phyloP scores from a whole-genome alignment of 2,888 invertebrate species.

The Alviniconcha strummeri region DNA sequence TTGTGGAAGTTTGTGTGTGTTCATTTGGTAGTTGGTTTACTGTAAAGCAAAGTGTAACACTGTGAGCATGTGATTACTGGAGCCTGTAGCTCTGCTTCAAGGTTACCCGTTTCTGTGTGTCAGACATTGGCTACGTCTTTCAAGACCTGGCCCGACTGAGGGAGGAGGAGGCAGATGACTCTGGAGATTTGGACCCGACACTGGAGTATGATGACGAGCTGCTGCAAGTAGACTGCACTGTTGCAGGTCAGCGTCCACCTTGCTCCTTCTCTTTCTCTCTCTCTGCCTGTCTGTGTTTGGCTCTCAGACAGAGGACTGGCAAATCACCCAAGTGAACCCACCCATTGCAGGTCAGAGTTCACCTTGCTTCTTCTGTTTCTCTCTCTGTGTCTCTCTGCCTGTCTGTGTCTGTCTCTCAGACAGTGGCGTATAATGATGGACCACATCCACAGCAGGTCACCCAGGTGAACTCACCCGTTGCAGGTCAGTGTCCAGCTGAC shows the following conservation, averaged over 20 bases:
- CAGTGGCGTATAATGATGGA: too few species aligned
- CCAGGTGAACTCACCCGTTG: too few species aligned
- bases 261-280: too few species aligned
- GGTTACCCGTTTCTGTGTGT: not conserved
- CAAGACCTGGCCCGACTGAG: slow-evolving; percentile 59
- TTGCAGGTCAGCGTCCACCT: slow-evolving; percentile 34
- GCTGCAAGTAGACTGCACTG: slow-evolving; percentile 47
- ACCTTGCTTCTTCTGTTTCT: too few species aligned
- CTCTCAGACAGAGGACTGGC: slow-evolving; percentile 31
- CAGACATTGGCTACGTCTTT: slow-evolving; percentile 66
- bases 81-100: too few species aligned
- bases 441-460: too few species aligned
- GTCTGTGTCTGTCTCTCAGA: too few species aligned
- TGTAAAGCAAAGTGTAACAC: too few species aligned
- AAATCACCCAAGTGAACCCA: slow-evolving; percentile 26
- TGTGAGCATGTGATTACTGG: too few species aligned
- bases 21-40: too few species aligned
- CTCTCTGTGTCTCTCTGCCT: not conserved
- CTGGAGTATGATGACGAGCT: slow-evolving; percentile 38
- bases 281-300: not conserved
- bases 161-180: slow-evolving; percentile 48
- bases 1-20: too few species aligned
- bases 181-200: slow-evolving; percentile 23
- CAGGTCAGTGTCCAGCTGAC: too few species aligned
- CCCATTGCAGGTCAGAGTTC: slow-evolving; percentile 21